Evolutionary conservation across 1,140 invertebrate genomes (phyloP), one percentile per base, ranked within the genome.

Genomic region (Drosophila tropicalis): DNA sequence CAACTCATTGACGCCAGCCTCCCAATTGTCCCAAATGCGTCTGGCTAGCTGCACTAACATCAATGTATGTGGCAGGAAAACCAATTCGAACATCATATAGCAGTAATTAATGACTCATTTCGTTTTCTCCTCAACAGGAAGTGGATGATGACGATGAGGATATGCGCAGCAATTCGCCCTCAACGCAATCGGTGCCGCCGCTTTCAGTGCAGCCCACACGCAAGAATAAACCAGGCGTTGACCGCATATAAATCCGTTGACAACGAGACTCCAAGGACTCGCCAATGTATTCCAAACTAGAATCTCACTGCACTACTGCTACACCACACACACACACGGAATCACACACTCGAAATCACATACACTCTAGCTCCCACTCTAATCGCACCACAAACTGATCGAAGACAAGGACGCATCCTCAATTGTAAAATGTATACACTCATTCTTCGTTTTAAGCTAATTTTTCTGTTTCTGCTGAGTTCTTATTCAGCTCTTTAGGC

Each of bases 11-110:
- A 96, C 96, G 69, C 96, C 95, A 17, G 94, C 94, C 39, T 95
- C 95, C 19, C 95, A 96, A 91, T 93, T 97, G 69, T 95, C 96
- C 32, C 96, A 97, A 92, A 97, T 97, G 96, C 93, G 95, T 83
- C 93, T 97, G 72, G 96, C 96, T 67, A 96, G 96, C 92, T 97
- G 96, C 91, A 96, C 95, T 83, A 97, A 96, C 91, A 96, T 97
- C 77, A 96, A 95, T 91, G 96, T 96, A 93, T 95, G 96, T 95
- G 9, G 10, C 3, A 13, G 2, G 34, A 12, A 40, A 54, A 12
- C 12, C 36, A 39, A 41, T 5, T 22, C 10, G 13, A 41, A 10
- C 7, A 36, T 34, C 40, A 39, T 10, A 36, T 62, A 57, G 36
- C 57, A 51, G 40, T 56, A 17, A 25, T 32, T 15, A 32, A 34